phyloP scores from a whole-genome alignment of 1,140 invertebrate species.

The Sinella curviseta region DNA sequence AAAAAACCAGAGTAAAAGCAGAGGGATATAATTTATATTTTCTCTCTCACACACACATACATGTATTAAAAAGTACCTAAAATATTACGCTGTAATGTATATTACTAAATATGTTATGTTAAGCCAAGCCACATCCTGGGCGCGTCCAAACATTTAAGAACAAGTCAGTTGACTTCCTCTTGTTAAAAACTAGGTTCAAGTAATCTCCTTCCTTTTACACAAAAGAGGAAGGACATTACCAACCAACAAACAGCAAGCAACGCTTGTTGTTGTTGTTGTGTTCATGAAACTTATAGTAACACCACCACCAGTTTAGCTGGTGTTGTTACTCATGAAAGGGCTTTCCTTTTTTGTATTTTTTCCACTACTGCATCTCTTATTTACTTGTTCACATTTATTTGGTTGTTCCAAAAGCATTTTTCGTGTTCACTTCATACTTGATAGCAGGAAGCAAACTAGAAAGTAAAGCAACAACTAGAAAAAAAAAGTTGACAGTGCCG shows the following conservation, averaged over 20 bases:
- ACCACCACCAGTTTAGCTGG: background rate
- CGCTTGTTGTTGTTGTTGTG: background rate
- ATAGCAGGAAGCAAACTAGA: constrained; percentile 14
- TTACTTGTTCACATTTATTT: constrained; percentile 11
- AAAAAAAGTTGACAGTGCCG: constrained; percentile 5
- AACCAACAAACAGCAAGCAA: background rate
- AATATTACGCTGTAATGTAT: background rate
- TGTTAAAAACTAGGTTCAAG: background rate
- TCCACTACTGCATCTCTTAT: background rate
- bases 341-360: no score
- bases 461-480: background rate
- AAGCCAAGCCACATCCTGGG: constrained; percentile 15
- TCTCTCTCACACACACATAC: no score
- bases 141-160: background rate
- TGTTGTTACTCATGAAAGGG: background rate
- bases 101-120: background rate
- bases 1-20: no score
- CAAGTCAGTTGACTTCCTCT: constrained; percentile 6
- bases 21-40: no score
- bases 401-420: background rate
- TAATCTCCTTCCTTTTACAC: background rate
- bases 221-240: background rate
- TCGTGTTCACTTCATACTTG: constrained; percentile 20
- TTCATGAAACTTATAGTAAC: background rate
- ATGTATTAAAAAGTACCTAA: no score